Base-by-base conservation (phyloP, 2,888 invertebrate genomes). In the Macrostomum cliftonense region DNA sequence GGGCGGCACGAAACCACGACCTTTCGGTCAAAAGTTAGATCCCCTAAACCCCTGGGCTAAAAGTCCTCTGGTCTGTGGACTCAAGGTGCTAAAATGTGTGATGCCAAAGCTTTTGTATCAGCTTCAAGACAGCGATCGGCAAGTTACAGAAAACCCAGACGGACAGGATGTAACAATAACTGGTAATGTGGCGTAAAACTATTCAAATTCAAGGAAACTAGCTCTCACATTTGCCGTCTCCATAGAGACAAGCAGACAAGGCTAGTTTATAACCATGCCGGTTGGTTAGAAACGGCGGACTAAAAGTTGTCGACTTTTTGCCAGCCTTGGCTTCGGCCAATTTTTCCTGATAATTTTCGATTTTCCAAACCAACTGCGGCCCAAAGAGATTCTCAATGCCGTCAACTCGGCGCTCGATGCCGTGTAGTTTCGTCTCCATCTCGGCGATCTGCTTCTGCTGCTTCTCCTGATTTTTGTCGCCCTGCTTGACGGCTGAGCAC, bases 201-300 rank as follows among this genome's bases (percentile, higher is more conserved):
- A n/a, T n/a, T n/a, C n/a, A n/a, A n/a, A n/a, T n/a, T n/a, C n/a
- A n/a, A 28, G 5, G 5, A 28, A 28, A 9, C 28, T 7, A n/a
- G 28, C 14, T 7, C 13, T 12, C 47, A 42, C 45, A 64, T 57
- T 61, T 63, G 9, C 64, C 63, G 43, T 65, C 65, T 1, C 65
- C 65, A 47, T 62, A 63, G 12, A 69, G 59, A 54, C 64, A 63
- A 5, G 62, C 61, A 1, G 64, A 64, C 47, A 68, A 53, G 42
- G 65, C 60, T 58, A 71, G 55, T 50, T 67, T 67, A 59, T 71
- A 71, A 13, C 71, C 71, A 56, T 68, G 65, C 1, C 69, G 62
- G 42, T 61, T 61, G 1, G 68, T 65, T 44, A 68, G 54, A 55
- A 71, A 71, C 4, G 70, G 65, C 28, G 63, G 60, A 46, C 68